Evolutionary conservation across 64 coral and sea anemone genomes (phyloP), one percentile per base, ranked within the genome.

Genomic region (Orbicella faveolata): DNA sequence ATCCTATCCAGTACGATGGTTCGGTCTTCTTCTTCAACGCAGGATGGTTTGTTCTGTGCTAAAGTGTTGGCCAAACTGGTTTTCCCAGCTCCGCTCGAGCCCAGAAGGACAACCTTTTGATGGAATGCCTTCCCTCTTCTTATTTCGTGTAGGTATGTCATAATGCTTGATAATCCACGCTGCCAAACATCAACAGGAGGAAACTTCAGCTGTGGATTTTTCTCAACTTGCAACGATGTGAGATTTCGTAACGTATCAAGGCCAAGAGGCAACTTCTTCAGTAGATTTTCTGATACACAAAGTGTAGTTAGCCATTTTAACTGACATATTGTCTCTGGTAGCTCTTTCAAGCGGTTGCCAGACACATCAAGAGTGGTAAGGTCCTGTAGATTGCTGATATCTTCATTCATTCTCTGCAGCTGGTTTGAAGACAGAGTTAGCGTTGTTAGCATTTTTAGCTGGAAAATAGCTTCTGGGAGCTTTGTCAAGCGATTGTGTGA

Each of bases 81-180:
- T 44, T 91, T 91, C 0, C 89, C 89, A 2, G 89, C 89, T 1
- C 25, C 35, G 19, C 74, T 82, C 54, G 79, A 84, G 51, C 89
- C 89, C 44, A 36, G 82, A 37, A 91, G 52, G 54, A 85, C 74
- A 37, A 91, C 35, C 36, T 91, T 91, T 23, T 91, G 89, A 83
- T 91, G 80, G 6, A 84, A 91, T 7, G 34, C 80, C 23, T 72
- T 57, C 4, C 80, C 69, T 16, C 34, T 66, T 35, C 51, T 55
- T n/a, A 82, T 63, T 17, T 84, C 80, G 34, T 65, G 72, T 17
- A 91, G 80, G 36, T 85, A 91, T 37, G 44, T 85, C 44, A 84
- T 62, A 8, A 91, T 39, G 7, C 79, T 79, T 6, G 61, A 36
- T n/a, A 84, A 80, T 6, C 89, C 89, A 14, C 75, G 64, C 13